Percentiles rank a stretch among this genome's conserved stretches.
These are phyloP conservation scores for Ammodytes dubius DNA, from an alignment of 2,113 vertebrate genomes.

Conservation along the genomic window DNA sequence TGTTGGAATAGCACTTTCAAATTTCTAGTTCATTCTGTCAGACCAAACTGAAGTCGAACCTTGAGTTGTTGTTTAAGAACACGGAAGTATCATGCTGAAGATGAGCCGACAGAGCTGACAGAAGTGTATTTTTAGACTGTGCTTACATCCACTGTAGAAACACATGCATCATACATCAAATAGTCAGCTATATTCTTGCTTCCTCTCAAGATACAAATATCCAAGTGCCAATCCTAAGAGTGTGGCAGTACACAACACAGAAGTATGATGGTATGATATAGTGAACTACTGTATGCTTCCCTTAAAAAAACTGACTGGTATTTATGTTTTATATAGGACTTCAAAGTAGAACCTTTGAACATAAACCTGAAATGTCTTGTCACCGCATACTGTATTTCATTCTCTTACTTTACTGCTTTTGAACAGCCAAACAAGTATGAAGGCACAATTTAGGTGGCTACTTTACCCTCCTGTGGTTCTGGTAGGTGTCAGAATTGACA, in stretches of 20 bases:
- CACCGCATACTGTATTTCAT: not conserved
- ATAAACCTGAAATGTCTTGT: not conserved
- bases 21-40: conserved; percentile 30
- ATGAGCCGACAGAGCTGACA: not conserved
- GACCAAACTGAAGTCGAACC: conserved; percentile 5
- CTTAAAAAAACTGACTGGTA: not conserved
- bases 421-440: not conserved
- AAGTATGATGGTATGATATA: too few species aligned
- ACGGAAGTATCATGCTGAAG: not conserved
- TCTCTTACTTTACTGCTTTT: not conserved
- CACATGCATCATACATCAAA: too few species aligned
- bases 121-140: not conserved
- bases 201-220: not conserved
- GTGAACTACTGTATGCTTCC: too few species aligned
- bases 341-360: not conserved
- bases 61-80: conserved; percentile 21
- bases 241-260: not conserved
- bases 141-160: not conserved
- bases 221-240: not conserved
- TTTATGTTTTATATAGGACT: not conserved
- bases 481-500: not conserved
- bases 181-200: not conserved
- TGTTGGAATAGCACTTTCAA: not conserved
- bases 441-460: not conserved
- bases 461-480: not conserved